Evolutionary conservation across 1,140 invertebrate genomes (phyloP), one percentile per base, ranked within the genome.

Genomic region (Lepidurus apus): DNA sequence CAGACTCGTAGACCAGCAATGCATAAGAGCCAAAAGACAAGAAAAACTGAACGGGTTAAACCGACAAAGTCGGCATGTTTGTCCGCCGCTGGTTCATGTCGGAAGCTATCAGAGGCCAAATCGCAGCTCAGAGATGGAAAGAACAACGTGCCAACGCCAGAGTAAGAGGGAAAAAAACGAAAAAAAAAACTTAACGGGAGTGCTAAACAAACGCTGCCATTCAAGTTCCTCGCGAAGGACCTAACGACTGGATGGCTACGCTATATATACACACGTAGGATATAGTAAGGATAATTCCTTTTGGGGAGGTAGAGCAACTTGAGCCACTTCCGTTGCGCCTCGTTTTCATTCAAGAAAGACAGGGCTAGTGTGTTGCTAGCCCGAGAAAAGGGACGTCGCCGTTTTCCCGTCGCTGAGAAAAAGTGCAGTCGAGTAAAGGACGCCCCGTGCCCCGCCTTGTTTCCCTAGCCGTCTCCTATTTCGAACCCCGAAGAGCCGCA

Each of bases 401-500:
- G 34, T 34, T 34, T 34, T 34, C 34, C 53, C 53, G 13, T 11
- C 8, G 53, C 53, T 65, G 53, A 65, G 53, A 65, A 65, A 34
- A 17, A 11, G 53, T 65, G 53, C 53, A 17, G 17, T 65, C 17
- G 7, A 17, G 17, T n/a, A 65, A 65, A 65, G 53, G 53, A 65
- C 53, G 53, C 53, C 53, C 53, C 53, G 53, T 65, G 53, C 53
- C 53, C 53, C 53, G 53, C 53, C 53, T 65, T 65, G 53, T 65
- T 65, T 65, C 53, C 9, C 53, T 65, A 65, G 53, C 53, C 53
- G 13, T 9, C 53, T 65, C 53, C 53, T 7, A 65, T 65, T 65
- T 65, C 53, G 9, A 47, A 47, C 17, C 45, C 10, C 45, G 17
- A 10, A 47, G 45, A 65, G 53, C 53, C 53, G 53, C 53, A 65